Evolutionary conservation across 1,140 invertebrate genomes (phyloP).

Genomic region (Ceratoteleas bidentatus): DNA sequence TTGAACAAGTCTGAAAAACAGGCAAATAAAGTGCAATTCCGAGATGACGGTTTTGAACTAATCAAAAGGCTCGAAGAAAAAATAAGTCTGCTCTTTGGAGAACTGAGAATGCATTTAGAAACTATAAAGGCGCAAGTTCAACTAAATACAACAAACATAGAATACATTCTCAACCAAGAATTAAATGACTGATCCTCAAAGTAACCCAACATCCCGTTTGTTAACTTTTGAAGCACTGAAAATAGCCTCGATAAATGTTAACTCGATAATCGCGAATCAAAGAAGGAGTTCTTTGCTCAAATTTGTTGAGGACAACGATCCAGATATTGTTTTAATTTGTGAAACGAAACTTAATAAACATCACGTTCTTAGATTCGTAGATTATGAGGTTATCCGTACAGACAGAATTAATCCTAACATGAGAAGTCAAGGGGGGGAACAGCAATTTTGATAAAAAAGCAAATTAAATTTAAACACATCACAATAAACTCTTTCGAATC

Average conservation of each 20-base stretch:
- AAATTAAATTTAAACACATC: background rate
- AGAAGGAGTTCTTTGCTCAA: slow-evolving; percentile 25
- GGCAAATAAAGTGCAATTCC: too few species aligned
- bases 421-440: slow-evolving; percentile 40
- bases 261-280: slow-evolving; percentile 38
- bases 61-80: too few species aligned
- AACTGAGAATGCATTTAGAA: too few species aligned
- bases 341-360: slow-evolving; percentile 59
- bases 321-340: slow-evolving; percentile 41
- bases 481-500: slow-evolving; percentile 3
- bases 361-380: slow-evolving; percentile 25
- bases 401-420: slow-evolving; percentile 31
- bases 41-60: too few species aligned
- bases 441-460: slow-evolving; percentile 43
- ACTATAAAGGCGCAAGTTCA: too few species aligned
- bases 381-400: slow-evolving; percentile 33
- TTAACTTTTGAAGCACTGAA: too few species aligned
- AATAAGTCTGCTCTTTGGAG: too few species aligned
- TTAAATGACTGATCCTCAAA: too few species aligned
- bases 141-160: too few species aligned
- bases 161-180: too few species aligned
- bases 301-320: slow-evolving; percentile 3
- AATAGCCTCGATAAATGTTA: slow-evolving; percentile 39
- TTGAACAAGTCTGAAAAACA: too few species aligned
- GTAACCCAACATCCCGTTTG: too few species aligned